A percentile compares a stretch with the other conserved stretches of the same genome.
Conservation (phyloP, 2,888 invertebrate genomes). For the Pandemis cinnamomeana region DNA sequence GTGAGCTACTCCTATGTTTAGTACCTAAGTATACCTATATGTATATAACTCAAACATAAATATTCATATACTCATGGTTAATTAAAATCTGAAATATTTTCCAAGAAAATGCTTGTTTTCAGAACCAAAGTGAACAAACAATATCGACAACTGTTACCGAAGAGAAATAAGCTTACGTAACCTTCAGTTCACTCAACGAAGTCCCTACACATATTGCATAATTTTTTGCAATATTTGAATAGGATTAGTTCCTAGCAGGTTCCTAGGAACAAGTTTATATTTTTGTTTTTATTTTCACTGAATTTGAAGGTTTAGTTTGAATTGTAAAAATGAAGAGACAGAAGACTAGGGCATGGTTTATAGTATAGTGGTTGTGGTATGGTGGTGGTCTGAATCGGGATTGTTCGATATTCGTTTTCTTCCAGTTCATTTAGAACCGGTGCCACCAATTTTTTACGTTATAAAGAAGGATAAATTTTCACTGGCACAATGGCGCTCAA, state of each 20-base stretch:
- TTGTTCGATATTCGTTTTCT: background rate
- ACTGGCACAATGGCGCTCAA: background rate
- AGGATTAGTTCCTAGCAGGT: background rate
- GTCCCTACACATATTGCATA: background rate
- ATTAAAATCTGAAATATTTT: background rate
- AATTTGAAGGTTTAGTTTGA: background rate
- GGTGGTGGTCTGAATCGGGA: background rate
- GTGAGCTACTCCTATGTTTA: too few relatives aligned
- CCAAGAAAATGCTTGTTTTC: background rate
- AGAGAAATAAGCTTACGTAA: conserved; percentile 19
- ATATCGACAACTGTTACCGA: background rate
- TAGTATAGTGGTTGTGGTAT: conserved; percentile 4
- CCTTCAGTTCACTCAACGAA: background rate
- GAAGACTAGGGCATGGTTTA: background rate
- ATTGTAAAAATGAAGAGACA: background rate
- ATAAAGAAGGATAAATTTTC: background rate
- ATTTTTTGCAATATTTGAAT: background rate
- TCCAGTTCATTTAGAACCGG: too few relatives aligned
- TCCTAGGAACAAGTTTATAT: background rate
- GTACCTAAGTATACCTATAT: too few relatives aligned
- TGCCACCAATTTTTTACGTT: background rate
- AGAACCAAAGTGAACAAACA: background rate
- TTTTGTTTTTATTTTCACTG: background rate
- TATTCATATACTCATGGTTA: too few relatives aligned
- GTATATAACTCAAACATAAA: too few relatives aligned